phyloP scores from a whole-genome alignment of 2,888 invertebrate genomes.

The Metalampra italica region DNA sequence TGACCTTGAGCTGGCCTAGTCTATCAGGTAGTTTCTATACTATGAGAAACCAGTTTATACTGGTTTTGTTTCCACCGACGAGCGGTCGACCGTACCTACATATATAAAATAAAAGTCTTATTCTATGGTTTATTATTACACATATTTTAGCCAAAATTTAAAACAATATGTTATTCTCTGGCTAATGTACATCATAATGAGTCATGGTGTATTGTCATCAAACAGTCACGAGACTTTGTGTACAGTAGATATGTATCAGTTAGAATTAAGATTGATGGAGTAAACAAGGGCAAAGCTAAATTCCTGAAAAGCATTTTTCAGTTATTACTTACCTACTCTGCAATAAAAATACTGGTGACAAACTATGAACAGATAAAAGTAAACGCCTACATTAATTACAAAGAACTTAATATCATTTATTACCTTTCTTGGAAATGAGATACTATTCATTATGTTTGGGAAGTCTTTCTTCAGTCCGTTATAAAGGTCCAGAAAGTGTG shows the following conservation, averaged over 20 bases:
- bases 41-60: no score
- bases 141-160: no score
- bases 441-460: constrained; percentile 69
- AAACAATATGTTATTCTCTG: no score
- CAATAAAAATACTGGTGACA: background rate
- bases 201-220: background rate
- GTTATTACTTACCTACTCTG: no score
- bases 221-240: background rate
- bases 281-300: background rate
- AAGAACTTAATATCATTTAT: background rate
- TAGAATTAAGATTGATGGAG: background rate
- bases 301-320: no score
- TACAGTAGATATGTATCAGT: background rate
- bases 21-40: no score
- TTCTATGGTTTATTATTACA: no score
- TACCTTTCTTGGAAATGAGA: constrained; percentile 84
- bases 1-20: no score
- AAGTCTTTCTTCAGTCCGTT: constrained; percentile 79
- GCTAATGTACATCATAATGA: background rate
- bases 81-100: no score
- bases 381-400: background rate
- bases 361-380: background rate
- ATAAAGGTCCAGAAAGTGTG: constrained; percentile 83
- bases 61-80: no score
- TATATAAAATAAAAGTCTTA: no score